These are phyloP conservation scores for Epiperipatus broadwayi DNA, from an alignment of 2,888 invertebrate species.

Conservation along the genomic window DNA sequence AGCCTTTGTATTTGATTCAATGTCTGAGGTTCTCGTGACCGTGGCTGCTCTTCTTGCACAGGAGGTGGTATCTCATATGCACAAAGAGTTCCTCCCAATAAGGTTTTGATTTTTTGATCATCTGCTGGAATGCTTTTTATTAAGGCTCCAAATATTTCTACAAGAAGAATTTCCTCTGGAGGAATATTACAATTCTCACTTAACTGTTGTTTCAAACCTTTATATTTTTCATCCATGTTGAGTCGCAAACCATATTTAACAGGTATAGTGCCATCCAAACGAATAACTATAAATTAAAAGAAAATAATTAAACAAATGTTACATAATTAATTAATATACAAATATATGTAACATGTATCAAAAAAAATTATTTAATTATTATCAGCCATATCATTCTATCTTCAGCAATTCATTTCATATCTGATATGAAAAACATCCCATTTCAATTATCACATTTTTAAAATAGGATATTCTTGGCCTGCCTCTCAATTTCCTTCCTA, in stretches of 20 bases:
- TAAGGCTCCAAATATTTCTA: constrained; percentile 19
- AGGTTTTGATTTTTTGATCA: constrained; percentile 29
- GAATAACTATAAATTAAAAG: constrained; percentile 38
- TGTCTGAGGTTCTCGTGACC: constrained; percentile 23
- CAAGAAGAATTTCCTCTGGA: constrained; percentile 24
- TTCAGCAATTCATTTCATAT: too few relatives aligned
- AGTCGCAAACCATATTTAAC: constrained; percentile 63
- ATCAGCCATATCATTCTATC: too few relatives aligned
- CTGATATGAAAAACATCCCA: too few relatives aligned
- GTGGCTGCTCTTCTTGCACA: constrained; percentile 21
- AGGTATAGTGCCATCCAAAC: constrained; percentile 61
- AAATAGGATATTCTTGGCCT: too few relatives aligned
- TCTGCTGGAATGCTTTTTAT: constrained; percentile 31
- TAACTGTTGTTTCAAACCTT: constrained; percentile 51
- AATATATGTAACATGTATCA: too few relatives aligned
- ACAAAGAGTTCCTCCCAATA: constrained; percentile 34
- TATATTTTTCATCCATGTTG: constrained; percentile 58
- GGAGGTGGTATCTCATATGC: constrained; percentile 46
- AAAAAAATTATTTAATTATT: too few relatives aligned
- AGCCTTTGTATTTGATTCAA: constrained; percentile 27
- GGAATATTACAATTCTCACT: constrained; percentile 33
- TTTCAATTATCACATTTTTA: too few relatives aligned
- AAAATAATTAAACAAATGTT: too few relatives aligned
- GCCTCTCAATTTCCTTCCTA: too few relatives aligned
- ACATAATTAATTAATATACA: too few relatives aligned